These are phyloP conservation scores for Amphiprion percula DNA, from an alignment of 2,113 vertebrate genomes.

Conservation along the genomic window DNA sequence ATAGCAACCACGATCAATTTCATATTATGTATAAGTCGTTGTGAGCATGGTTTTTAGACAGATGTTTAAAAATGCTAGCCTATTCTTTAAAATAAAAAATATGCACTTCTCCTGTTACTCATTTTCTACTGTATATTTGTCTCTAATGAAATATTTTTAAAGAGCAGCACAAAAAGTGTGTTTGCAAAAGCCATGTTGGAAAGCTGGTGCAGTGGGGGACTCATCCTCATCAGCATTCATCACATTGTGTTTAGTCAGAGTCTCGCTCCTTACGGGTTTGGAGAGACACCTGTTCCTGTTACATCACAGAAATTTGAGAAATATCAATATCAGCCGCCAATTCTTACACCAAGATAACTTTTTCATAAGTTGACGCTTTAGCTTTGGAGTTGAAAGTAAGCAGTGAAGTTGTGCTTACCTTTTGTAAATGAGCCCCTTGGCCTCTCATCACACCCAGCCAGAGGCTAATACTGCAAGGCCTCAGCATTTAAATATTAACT, in stretches of 20 bases:
- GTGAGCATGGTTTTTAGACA: too few species aligned
- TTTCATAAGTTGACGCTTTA: constrained; percentile 27
- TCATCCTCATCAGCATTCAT: constrained; percentile 41
- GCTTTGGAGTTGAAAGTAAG: constrained; percentile 19
- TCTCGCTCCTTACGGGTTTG: constrained; percentile 22
- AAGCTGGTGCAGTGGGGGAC: background rate
- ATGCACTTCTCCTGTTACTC: background rate
- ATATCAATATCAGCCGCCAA: constrained; percentile 41
- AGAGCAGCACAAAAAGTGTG: background rate
- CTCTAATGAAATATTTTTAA: background rate
- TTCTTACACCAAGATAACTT: constrained; percentile 28
- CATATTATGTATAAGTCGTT: too few species aligned
- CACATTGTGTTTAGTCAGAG: constrained; percentile 32
- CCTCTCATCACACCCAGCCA: constrained; percentile 31
- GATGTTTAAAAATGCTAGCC: background rate
- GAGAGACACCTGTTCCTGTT: constrained; percentile 48
- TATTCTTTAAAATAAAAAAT: background rate
- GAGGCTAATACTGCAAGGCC: constrained; percentile 52
- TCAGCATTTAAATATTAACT: constrained; percentile 66
- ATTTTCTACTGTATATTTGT: background rate
- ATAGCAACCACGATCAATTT: too few species aligned
- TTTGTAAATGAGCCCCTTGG: constrained; percentile 48
- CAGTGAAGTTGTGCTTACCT: constrained; percentile 21
- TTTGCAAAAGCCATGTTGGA: background rate
- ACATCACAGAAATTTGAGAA: constrained; percentile 34